Base-by-base conservation (phyloP, 1,140 invertebrate genomes). In the Drosophila nikananu region DNA sequence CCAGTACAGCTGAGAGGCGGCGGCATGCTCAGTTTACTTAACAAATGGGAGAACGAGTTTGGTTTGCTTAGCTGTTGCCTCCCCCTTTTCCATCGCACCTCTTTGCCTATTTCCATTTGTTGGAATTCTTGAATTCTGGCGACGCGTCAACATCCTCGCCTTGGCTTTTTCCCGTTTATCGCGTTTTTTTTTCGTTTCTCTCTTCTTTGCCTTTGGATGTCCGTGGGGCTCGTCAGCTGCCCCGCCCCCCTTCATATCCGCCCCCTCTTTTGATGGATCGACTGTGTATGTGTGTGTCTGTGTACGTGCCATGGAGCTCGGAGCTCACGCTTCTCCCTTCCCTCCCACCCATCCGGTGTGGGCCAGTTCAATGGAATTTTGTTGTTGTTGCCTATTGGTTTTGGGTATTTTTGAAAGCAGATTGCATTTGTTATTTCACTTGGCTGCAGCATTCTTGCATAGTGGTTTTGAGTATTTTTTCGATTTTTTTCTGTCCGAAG, bases 161-260 rank as follows among this genome's bases (percentile, higher is more conserved):
- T 74, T 49, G 30, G 21, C 44, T 44, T 63, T 49, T 32, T 63
- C 59, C 42, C 55, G 60, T 66, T 39, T 66, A 44, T 46, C 21
- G 21, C 35, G 21, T 37, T 39, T 55, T 54, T 55, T 42, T 19
- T 54, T 27, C 19, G 19, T 32, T 23, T 51, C 30, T 37, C 15
- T 67, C 32, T 37, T 21, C 62, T 63, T 46, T 73, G 63, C 60
- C 41, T 77, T 72, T 68, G 72, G 64, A 70, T 49, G 74, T 82
- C 81, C 76, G 79, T 87, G 83, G 83, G 83, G 83, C 83, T 83
- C 83, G 80, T 83, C 83, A 75, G 65, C 72, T 59, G 48, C 57
- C 59, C 61, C 30, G 48, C 41, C 48, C 23, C 62, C 54, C 19
- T 61, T 57, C 44, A 54, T 51, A 61, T 51, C 32, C 48, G 46